phyloP scores from a whole-genome alignment of 2,113 vertebrate genomes.

The Pachypanchax playfairii region DNA sequence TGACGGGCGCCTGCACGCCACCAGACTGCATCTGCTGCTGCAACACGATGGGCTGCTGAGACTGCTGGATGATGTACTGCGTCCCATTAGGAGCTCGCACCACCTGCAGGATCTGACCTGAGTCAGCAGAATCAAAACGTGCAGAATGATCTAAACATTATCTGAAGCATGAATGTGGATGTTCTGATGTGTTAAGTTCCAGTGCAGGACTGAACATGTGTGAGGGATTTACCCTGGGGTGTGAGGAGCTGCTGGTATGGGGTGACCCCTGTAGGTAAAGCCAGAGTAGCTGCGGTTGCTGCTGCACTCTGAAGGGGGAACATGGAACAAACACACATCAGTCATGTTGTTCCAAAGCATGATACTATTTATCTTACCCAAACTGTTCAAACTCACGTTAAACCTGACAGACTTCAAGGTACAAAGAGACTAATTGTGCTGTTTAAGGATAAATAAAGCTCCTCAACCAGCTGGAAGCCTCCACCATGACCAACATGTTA shows the following conservation, averaged over 20 bases:
- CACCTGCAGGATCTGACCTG: slow-evolving; percentile 96
- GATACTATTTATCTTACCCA: no score
- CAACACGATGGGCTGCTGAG: slow-evolving; percentile 92
- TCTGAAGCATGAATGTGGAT: background rate
- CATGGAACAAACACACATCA: slow-evolving; percentile 24
- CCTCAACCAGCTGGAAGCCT: no score
- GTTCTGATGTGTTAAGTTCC: background rate
- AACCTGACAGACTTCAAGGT: background rate
- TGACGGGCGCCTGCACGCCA: slow-evolving; percentile 94
- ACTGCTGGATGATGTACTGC: slow-evolving; percentile 95
- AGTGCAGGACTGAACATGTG: background rate
- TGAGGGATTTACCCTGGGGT: slow-evolving; percentile 84
- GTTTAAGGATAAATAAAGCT: no score
- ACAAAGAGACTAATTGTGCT: background rate
- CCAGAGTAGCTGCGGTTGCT: slow-evolving; percentile 94
- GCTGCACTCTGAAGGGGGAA: slow-evolving; percentile 89
- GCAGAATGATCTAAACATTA: background rate
- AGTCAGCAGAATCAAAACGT: background rate
- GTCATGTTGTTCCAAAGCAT: no score
- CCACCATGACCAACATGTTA: no score
- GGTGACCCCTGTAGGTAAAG: slow-evolving; percentile 90
- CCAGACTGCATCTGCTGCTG: slow-evolving; percentile 97
- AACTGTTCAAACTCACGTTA: background rate
- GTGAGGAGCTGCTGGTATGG: slow-evolving; percentile 95
- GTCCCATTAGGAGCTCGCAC: slow-evolving; percentile 91